Base-by-base conservation (phyloP, 2,113 vertebrate genomes). In the Scalopus aquaticus region DNA sequence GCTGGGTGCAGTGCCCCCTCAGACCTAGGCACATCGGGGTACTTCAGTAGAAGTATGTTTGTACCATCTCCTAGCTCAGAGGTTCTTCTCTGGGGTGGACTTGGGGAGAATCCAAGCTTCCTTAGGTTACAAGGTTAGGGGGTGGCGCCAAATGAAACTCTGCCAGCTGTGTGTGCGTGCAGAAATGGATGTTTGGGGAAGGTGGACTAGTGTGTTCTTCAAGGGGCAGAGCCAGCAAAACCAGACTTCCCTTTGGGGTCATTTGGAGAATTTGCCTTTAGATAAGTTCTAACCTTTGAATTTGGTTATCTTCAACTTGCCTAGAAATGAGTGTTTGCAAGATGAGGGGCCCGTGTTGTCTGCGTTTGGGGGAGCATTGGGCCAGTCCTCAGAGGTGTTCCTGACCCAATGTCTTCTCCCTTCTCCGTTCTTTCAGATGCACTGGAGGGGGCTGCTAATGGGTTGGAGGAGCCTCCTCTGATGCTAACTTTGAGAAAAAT, bases 401-500 rank as follows among this genome's bases (percentile, higher is more conserved):
- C 44, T 60, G 51, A 28, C 73, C 22, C n/a, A n/a, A n/a, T 72
- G 84, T 58, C 88, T 30, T 94, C 82, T n/a, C n/a, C n/a, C n/a
- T 39, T 56, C 80, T 62, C n/a, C 1, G 12, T 69, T 86, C 70
- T 62, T 91, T 82, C 78, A 80, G 28, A 39, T 54, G 26, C 51
- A 62, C 32, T 73, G 13, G n/a, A 65, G 67, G 44, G 72, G 60
- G 49, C 12, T 44, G 10, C 76, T 70, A 83, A 42, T 82, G 88
- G 60, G 62, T 56, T 70, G 93, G 79, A 60, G 39, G 85, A 96
- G 60, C 46, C 64, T 77, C 76, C 26, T 82, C n/a, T 93, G 95
- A 87, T 74, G 51, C 73, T 74, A 5, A 9, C 39, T 54, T 94
- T 83, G 78, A 91, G 77, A 32, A 74, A 93, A 74, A 94, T 19